Percentiles rank a stretch among this genome's conserved stretches.
These are phyloP conservation scores for Heliconius hortense DNA, from an alignment of 2,888 invertebrate genomes.

Conservation along the genomic window DNA sequence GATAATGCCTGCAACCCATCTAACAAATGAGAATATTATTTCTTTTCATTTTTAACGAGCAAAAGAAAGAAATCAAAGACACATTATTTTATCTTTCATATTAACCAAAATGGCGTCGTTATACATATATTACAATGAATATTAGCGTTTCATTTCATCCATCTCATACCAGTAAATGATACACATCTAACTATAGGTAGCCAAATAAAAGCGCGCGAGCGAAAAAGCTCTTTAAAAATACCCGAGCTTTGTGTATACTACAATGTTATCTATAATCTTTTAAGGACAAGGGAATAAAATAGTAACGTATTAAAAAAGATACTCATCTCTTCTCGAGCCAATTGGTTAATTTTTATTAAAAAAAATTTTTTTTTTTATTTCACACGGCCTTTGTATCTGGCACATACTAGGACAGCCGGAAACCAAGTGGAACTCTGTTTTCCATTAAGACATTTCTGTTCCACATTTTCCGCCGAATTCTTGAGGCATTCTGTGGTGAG, in stretches of 20 bases:
- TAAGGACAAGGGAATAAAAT: constrained; percentile 5
- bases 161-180: not conserved
- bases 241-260: constrained; percentile 20
- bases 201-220: constrained; percentile 27
- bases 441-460: too few relatives aligned
- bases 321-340: constrained; percentile 6
- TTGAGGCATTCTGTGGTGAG: too few relatives aligned
- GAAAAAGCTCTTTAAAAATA: constrained; percentile 36
- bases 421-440: too few relatives aligned
- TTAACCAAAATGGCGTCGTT: not conserved
- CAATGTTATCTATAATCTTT: constrained; percentile 20
- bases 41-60: too few relatives aligned
- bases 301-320: constrained; percentile 9
- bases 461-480: too few relatives aligned
- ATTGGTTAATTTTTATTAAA: not conserved
- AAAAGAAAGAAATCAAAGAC: too few relatives aligned
- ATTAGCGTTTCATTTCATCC: not conserved
- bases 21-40: too few relatives aligned
- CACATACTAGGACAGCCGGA: too few relatives aligned
- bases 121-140: not conserved
- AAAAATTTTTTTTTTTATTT: not conserved
- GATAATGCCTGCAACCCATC: too few relatives aligned
- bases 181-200: not conserved
- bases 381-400: too few relatives aligned
- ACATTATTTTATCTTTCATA: not conserved